Percentiles rank a stretch among this genome's conserved stretches.
Conservation (phyloP, 2,797 vertebrate species). For the Myotis myotis region DNA sequence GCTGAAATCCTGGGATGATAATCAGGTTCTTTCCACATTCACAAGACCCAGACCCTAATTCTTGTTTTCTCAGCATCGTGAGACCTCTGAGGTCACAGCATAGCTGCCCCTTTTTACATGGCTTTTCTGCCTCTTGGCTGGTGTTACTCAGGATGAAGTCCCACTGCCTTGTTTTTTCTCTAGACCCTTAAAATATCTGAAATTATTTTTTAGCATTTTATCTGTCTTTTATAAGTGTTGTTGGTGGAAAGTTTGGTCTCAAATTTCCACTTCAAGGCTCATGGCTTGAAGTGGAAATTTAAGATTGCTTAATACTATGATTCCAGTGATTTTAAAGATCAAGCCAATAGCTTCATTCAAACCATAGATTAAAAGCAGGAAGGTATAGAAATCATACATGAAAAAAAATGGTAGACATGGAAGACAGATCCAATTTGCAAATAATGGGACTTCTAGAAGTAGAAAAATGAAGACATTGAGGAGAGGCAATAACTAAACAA, state of each 20-base stretch:
- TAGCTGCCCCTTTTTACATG: too few relatives aligned
- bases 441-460: not conserved
- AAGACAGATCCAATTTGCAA: not conserved
- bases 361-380: not conserved
- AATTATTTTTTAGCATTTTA: not conserved
- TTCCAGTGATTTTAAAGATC: not conserved
- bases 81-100: not conserved
- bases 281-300: not conserved
- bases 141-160: not conserved
- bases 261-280: not conserved
- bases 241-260: not conserved
- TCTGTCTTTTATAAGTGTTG: not conserved
- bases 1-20: not conserved
- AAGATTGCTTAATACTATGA: not conserved
- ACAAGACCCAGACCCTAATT: not conserved
- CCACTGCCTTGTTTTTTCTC: not conserved
- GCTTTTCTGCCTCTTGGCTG: not conserved
- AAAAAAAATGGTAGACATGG: not conserved
- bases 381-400: not conserved
- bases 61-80: not conserved
- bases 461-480: slow-evolving; percentile 8
- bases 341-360: not conserved
- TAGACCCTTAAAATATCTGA: not conserved
- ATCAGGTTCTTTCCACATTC: not conserved
- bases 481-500: not conserved